Base-by-base conservation (phyloP, 2,888 invertebrate genomes). In the Troides oblongomaculatus region DNA sequence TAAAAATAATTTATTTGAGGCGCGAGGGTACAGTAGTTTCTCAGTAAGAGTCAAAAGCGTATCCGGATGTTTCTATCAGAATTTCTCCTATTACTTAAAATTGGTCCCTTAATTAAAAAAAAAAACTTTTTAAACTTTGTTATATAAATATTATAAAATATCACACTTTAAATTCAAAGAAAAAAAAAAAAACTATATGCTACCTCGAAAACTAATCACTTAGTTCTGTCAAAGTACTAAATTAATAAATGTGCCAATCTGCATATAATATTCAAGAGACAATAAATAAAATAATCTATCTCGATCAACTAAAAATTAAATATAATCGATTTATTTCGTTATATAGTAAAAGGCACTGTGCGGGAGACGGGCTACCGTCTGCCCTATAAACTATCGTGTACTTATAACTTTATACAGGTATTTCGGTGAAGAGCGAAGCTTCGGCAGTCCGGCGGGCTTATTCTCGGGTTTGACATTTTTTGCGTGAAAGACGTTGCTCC, bases 111-210 rank as follows among this genome's bases (percentile, higher is more conserved):
- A 39, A 39, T 92, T 92, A 90, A 86, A 90, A 90, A 88, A 88
- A 90, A 88, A 90, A 91, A 89, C 89, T 87, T 90, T 70, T 57
- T 63, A 84, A 90, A 90, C 90, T 90, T 90, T 91, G 86, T 90
- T 90, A 90, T 89, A 91, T 91, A 90, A 91, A 91, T 91, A 91
- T 89, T 90, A 90, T 89, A 91, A 92, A 92, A 92, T 92, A 92
- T 92, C 92, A 92, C 92, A 92, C 92, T 90, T 92, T 91, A 90
- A 90, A 91, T 91, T 92, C 90, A 90, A 92, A 89, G 82, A 82
- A 88, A 86, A 89, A 39, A 88, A 21, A 21, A 86, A 67, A 70
- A 70, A 66, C 70, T 70, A 88, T 90, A 89, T 85, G 77, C 90
- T 91, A 92, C 81, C 81, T 89, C 87, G 86, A 90, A 89, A 70